Base-by-base conservation (phyloP, 2,113 vertebrate species). In the Rhegmatorhina hoffmannsi region DNA sequence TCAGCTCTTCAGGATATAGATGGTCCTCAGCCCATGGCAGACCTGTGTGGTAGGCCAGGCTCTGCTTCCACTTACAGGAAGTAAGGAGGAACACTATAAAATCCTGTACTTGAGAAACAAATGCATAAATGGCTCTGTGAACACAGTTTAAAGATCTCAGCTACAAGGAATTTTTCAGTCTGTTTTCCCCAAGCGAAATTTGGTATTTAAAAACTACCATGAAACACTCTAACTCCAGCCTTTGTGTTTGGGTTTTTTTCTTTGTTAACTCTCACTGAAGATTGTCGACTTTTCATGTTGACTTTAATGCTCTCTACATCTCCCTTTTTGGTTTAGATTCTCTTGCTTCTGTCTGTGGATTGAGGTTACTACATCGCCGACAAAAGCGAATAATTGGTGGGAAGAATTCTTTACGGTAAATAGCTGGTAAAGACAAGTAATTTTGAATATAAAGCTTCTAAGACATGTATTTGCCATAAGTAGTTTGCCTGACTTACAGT, bases 351-450 rank as follows among this genome's bases (percentile, higher is more conserved):
- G 98, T 98, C 79, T 99, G 99, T 87, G 99, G 99, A 86, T 20
- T 99, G 96, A 98, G 99, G 84, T 97, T 98, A 79, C 89, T 98
- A 69, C 99, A 99, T 89, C 98, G 97, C 82, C 98, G 99, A 68
- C 99, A 99, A 95, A 99, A 99, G 72, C 97, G 99, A 92, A 99
- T 99, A 96, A 98, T 99, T 86, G 99, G 99, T 82, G 99, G 99
- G 67, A 98, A 98, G 95, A 99, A 99, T 97, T 99, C 99, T 91
- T 98, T 99, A 98, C 98, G 99, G 99, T 99, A 98, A 98, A 63
- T 94, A 87, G 84, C 72, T 53, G 58, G 25, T 72, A 70, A 67
- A 92, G 31, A 55, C 29, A 80, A 75, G 18, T 72, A 18, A 81
- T 56, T 75, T 76, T 76, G 20, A 81, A 43, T 64, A 75, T 46